A percentile compares a stretch with the other conserved stretches of the same genome.
phyloP scores from a whole-genome alignment of 2,888 invertebrate genomes.

The Xestia xanthographa region DNA sequence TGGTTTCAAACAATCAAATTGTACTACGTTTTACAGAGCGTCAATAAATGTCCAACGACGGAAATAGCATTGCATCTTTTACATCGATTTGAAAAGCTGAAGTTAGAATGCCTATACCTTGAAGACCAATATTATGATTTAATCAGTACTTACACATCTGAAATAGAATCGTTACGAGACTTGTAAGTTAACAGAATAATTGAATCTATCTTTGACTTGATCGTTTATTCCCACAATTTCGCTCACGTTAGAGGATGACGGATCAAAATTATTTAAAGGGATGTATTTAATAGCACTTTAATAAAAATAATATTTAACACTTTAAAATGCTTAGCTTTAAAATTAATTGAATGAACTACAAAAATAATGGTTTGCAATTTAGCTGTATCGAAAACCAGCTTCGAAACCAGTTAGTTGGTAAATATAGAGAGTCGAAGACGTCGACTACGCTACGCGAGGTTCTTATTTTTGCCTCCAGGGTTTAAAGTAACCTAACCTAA shows the following conservation, averaged over 20 bases:
- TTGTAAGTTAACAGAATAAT: constrained; percentile 52
- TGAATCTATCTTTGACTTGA: neutral
- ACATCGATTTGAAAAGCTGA: constrained; percentile 93
- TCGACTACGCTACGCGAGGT: too few relatives aligned
- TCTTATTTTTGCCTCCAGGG: too few relatives aligned
- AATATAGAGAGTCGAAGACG: too few relatives aligned
- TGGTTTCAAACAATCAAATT: neutral
- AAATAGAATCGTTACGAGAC: constrained; percentile 92
- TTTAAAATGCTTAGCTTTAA: too few relatives aligned
- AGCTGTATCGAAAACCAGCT: too few relatives aligned
- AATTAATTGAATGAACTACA: too few relatives aligned
- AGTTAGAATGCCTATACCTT: constrained; percentile 93
- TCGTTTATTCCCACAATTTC: neutral
- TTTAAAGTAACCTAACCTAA: too few relatives aligned
- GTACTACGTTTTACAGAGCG: constrained; percentile 76
- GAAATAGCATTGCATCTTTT: constrained; percentile 89
- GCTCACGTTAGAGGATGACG: neutral
- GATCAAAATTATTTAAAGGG: neutral
- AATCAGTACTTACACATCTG: constrained; percentile 92
- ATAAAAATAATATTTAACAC: too few relatives aligned
- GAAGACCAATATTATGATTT: constrained; percentile 94
- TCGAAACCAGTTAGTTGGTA: too few relatives aligned
- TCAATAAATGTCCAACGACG: constrained; percentile 87
- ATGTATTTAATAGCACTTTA: too few relatives aligned
- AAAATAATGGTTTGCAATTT: too few relatives aligned